Base-by-base conservation (phyloP, 2,797 vertebrate genomes). In the Tinamus major region DNA sequence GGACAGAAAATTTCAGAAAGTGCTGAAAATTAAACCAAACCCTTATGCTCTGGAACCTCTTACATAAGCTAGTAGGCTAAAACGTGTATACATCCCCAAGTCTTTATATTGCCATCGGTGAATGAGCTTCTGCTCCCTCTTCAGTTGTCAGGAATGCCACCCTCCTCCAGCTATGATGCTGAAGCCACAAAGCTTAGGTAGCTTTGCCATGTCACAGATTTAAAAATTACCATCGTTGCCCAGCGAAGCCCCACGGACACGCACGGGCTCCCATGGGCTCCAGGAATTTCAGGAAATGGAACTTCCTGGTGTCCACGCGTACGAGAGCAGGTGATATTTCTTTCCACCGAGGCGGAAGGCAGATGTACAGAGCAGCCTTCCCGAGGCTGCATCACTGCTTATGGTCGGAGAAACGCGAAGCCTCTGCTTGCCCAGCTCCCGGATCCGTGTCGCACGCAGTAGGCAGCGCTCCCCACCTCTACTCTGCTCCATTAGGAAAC, bases 181-280 rank as follows among this genome's bases (percentile, higher is more conserved):
- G 79, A 94, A 94, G 94, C 76, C 68, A 48, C n/a, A 89, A 96
- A 81, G 72, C 37, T 89, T 88, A 94, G 95, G 79, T 49, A 94
- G 90, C 92, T 92, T 93, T 97, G 87, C 92, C 69, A 79, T 61
- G 79, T 49, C 4, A 3, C 68, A 59, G 79, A 94, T 92, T 95
- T 87, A 93, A 67, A 79, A 94, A 93, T 79, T 37, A 92, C 69
- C 58, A 92, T 41, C 92, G 61, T 71, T 61, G 56, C 69, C 79
- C 90, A 79, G 58, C 33, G 49, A 85, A 96, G 74, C 21, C 77
- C 71, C 19, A 55, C 24, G 84, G 67, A 83, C 89, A 63, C 53
- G 74, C 1, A 16, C 69, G 61, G 6, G 18, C 85, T 94, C 85
- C 6, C 31, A 75, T 75, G 89, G 81, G 81, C 81, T 49, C 77